Base-by-base conservation (phyloP, 53 echinoderm and acorn worm species). In the Mesocentrotus franciscanus region DNA sequence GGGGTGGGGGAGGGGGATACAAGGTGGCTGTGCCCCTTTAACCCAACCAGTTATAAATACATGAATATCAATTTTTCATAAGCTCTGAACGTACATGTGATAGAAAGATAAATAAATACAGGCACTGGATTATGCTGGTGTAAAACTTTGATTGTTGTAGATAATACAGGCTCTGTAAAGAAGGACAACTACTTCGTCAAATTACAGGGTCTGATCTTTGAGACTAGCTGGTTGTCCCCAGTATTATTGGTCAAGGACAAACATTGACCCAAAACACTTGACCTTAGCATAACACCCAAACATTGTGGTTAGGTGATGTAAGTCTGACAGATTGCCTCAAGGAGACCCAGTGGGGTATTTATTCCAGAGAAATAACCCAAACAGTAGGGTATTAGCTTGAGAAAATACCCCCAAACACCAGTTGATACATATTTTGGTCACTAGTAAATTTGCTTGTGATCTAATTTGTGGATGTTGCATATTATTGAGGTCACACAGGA, bases 211-310 rank as follows among this genome's bases (percentile, higher is more conserved):
- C 81, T 42, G 42, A 42, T 39, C 17, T 42, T 42, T 42, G 42
- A 81, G 81, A 81, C 81, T 81, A 81, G 22, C 81, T 17, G 9
- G 1, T 13, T 36, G 36, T 42, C 81, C 81, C 18, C 36, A 22
- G 36, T 14, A 9, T 39, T 81, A 42, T 42, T 81, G 81, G 81
- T 81, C 81, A 81, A 81, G 81, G 81, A 39, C 42, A 42, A 81
- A 42, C 81, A 39, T 36, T 81, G 81, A 81, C 81, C 81, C 36
- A 81, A 42, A 20, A 39, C 39, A 81, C 81, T 81, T 81, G 81
- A 81, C 81, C 81, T 81, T 81, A 81, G 81, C 36, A 81, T 81
- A 81, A 81, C 81, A 81, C 81, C 81, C 81, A 81, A 81, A 81
- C 81, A 81, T 81, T 81, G 81, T 81, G 81, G 81, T 81, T 36